Evolutionary conservation across 2,797 vertebrate genomes (phyloP).

Genomic region (Podarcis siculus): DNA sequence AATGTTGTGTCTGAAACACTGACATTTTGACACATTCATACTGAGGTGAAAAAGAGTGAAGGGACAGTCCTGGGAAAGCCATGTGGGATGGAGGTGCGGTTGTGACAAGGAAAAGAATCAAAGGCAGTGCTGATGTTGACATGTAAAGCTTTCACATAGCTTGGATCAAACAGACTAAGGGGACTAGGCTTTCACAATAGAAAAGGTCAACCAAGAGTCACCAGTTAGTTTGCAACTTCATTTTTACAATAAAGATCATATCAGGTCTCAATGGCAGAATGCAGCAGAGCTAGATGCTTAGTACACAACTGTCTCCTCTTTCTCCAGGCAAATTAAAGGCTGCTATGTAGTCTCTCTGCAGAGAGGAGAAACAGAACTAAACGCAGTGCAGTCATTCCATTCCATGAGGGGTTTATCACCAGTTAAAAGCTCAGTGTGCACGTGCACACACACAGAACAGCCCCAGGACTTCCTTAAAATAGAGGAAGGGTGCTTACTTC

Average conservation of each 20-base stretch:
- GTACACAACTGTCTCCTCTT: background rate
- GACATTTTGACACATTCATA: background rate
- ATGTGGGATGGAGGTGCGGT: background rate
- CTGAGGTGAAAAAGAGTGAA: background rate
- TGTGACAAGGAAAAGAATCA: background rate
- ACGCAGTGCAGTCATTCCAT: background rate
- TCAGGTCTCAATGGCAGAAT: conserved; percentile 49
- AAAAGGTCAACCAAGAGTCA: background rate
- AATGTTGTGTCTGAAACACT: background rate
- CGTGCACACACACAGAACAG: background rate
- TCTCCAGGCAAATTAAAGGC: background rate
- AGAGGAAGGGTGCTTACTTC: conserved; percentile 36
- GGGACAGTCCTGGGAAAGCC: background rate
- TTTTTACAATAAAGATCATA: background rate
- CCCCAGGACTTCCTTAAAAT: conserved; percentile 15
- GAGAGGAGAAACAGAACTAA: background rate
- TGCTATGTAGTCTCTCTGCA: background rate
- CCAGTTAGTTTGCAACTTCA: conserved; percentile 48
- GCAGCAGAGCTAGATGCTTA: conserved; percentile 40
- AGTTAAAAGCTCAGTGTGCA: background rate
- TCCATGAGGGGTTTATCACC: background rate
- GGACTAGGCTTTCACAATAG: background rate
- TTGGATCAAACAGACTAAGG: background rate
- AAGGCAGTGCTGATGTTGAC: background rate
- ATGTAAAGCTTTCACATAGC: no score